Conservation (phyloP, 2,113 vertebrate genomes). For the Oncorhynchus clarkii region DNA sequence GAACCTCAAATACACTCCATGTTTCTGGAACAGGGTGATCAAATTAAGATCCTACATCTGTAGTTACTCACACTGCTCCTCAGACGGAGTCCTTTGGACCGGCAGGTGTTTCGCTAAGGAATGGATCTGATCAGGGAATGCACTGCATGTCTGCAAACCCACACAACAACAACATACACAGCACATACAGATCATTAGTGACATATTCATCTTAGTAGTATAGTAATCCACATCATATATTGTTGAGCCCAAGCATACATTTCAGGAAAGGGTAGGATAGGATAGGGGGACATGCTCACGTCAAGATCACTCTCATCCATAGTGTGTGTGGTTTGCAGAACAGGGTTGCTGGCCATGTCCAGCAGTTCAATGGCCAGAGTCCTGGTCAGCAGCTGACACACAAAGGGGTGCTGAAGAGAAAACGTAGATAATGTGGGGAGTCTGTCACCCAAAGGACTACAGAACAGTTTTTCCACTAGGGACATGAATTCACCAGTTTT, state of each 20-base stretch:
- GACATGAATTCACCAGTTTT: too few relatives aligned
- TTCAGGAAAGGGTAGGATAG: background rate
- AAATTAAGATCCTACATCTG: too few relatives aligned
- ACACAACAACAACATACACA: background rate
- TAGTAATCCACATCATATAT: too few relatives aligned
- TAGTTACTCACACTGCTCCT: slow-evolving; percentile 72
- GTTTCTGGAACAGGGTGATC: too few relatives aligned
- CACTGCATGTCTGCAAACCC: slow-evolving; percentile 52
- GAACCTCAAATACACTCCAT: too few relatives aligned
- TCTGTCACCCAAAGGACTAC: too few relatives aligned
- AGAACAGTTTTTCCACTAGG: too few relatives aligned
- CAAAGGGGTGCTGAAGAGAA: slow-evolving; percentile 68
- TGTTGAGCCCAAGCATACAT: background rate
- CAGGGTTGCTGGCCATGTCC: slow-evolving; percentile 71
- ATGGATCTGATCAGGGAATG: slow-evolving; percentile 76
- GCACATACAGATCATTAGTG: background rate
- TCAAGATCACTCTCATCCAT: slow-evolving; percentile 75
- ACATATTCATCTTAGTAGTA: too few relatives aligned
- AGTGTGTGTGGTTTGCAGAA: slow-evolving; percentile 50
- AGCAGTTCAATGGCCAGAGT: slow-evolving; percentile 69
- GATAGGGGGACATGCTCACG: background rate
- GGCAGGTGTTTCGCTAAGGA: slow-evolving; percentile 56
- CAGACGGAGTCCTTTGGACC: slow-evolving; percentile 61
- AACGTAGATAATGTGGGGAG: background rate
- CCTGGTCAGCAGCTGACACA: slow-evolving; percentile 68